Base-by-base conservation (phyloP, 2,888 invertebrate species). In the Sialis lutaria region DNA sequence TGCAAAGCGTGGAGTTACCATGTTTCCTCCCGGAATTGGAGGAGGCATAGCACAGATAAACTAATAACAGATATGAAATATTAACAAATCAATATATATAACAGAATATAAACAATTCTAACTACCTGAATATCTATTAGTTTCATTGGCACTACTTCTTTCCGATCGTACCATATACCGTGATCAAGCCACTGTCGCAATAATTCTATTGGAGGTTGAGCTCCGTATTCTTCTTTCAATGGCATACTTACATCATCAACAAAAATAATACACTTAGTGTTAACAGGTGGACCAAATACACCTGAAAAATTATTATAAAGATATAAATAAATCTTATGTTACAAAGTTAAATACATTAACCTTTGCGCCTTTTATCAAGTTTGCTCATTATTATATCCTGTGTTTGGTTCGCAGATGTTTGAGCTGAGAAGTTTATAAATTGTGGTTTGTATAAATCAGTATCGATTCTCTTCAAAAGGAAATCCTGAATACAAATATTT, bases 221-320 rank as follows among this genome's bases (percentile, higher is more conserved):
- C 92, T 0, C 93, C 95, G 58, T 88, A 93, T 3, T 76, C 75
- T 65, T 91, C 90, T 47, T 85, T 79, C 55, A 85, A 69, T 0
- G 95, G 95, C 90, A 95, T 90, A 57, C 90, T 91, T n/a, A 96
- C 78, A 62, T 96, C 95, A 60, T 96, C 96, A 33, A 96, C 88
- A 62, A 95, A 95, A 42, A 93, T 78, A 9, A 95, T 82, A 64
- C 83, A 79, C 56, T 80, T 78, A 60, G 90, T 93, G 5, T 90
- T 89, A 43, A 92, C 75, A 0, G 92, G 91, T 1, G 95, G 93
- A 0, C 95, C 95, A 60, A 75, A 96, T 9, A 92, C 86, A 2
- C 95, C 83, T 75, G 49, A 33, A 53, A 55, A 37, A 31, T 13
- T 10, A 10, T 6, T n/a, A n/a, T 35, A 37, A 37, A 10, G n/a